Evolutionary conservation across 2,888 invertebrate species (phyloP).

Genomic region (Anthophora plumipes): DNA sequence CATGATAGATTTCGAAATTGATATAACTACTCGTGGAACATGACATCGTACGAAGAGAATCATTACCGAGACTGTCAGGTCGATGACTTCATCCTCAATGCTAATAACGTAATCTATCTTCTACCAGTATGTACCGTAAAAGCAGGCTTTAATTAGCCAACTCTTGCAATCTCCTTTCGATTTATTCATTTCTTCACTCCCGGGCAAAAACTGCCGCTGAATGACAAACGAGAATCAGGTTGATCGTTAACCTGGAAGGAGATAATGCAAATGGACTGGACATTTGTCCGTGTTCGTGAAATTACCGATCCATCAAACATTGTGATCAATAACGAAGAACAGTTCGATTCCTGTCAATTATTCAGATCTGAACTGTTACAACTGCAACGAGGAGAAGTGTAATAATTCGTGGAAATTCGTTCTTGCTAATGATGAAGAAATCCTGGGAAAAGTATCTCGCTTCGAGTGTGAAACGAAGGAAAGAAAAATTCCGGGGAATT

Average conservation of each 20-base stretch:
- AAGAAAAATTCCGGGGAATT: too few relatives aligned
- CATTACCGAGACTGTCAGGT: neutral
- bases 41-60: conserved; percentile 6
- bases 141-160: conserved; percentile 14
- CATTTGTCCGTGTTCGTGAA: neutral
- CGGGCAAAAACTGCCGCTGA: conserved; percentile 10
- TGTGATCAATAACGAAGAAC: neutral
- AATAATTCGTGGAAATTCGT: too few relatives aligned
- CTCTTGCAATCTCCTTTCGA: neutral
- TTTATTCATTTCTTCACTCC: neutral
- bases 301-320: neutral
- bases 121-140: neutral
- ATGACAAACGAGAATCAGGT: neutral
- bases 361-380: too few relatives aligned
- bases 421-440: too few relatives aligned
- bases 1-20: neutral
- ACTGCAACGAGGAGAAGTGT: too few relatives aligned
- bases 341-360: too few relatives aligned
- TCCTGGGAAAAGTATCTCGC: too few relatives aligned
- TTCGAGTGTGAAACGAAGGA: too few relatives aligned
- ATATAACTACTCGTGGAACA: neutral
- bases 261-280: conserved; percentile 3
- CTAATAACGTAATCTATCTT: conserved; percentile 9
- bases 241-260: conserved; percentile 2
- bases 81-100: conserved; percentile 8